Evolutionary conservation across 2,888 invertebrate species (phyloP).

Genomic region (Drosophila siamana): DNA sequence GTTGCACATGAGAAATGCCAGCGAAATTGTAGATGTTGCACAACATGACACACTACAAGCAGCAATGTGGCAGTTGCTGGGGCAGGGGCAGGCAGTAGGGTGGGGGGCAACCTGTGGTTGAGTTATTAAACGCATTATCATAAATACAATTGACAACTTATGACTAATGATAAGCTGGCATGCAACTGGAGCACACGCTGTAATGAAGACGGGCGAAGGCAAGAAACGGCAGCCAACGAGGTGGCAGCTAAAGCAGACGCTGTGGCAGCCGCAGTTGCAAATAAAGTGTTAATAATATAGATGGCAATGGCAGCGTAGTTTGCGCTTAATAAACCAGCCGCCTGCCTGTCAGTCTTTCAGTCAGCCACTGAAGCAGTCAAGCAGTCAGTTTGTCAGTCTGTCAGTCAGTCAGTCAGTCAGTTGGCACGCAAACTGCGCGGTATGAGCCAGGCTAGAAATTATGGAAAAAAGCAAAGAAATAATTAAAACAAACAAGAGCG

Average conservation of each 20-base stretch:
- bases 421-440: conserved; percentile 63
- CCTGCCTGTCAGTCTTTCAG: conserved; percentile 49
- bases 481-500: conserved; percentile 82
- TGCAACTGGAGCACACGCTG: conserved; percentile 64
- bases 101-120: conserved; percentile 62
- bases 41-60: conserved; percentile 34
- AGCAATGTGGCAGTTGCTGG: conserved; percentile 44
- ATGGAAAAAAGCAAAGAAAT: conserved; percentile 70
- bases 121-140: conserved; percentile 80
- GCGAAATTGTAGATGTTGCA: conserved; percentile 38
- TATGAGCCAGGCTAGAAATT: conserved; percentile 44
- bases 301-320: conserved; percentile 75
- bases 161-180: conserved; percentile 80
- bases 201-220: conserved; percentile 32
- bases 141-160: conserved; percentile 81
- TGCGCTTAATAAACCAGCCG: conserved; percentile 77
- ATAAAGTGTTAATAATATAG: conserved; percentile 82
- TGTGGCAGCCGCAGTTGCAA: conserved; percentile 42
- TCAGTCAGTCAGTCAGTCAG: conserved; percentile 33
- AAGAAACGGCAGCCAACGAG: background rate
- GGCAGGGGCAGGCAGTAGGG: background rate
- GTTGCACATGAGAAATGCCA: conserved; percentile 30
- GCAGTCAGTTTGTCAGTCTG: conserved; percentile 45
- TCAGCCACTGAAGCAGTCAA: conserved; percentile 37
- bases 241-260: conserved; percentile 6